phyloP scores from a whole-genome alignment of 2,888 invertebrate genomes.

The Dolomedes plantarius region DNA sequence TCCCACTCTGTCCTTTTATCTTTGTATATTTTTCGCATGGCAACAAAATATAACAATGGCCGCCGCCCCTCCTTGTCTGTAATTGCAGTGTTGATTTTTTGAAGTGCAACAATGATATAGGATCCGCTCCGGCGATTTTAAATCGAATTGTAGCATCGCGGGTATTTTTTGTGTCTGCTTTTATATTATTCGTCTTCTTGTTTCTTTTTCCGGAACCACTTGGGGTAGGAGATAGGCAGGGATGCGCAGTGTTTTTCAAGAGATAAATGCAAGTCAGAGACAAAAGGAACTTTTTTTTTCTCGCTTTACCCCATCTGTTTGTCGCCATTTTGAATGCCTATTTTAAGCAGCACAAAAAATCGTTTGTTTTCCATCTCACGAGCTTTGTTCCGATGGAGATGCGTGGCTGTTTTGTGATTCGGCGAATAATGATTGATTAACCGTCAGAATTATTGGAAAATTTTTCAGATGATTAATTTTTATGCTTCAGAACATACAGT shows the following conservation, averaged over 20 bases:
- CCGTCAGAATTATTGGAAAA: neutral
- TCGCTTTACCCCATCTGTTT: neutral
- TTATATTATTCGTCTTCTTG: neutral
- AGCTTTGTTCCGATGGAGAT: neutral
- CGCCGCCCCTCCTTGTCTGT: constrained; percentile 1
- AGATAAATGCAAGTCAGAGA: neutral
- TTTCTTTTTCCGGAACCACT: constrained; percentile 7
- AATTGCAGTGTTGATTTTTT: constrained; percentile 63
- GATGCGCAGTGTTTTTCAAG: neutral
- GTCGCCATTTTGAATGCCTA: neutral
- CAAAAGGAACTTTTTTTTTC: neutral
- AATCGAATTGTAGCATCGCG: constrained; percentile 51
- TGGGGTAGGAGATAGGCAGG: neutral
- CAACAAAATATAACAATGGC: constrained; percentile 49
- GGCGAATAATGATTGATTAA: neutral
- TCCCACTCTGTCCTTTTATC: too few species aligned
- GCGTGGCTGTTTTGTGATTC: neutral
- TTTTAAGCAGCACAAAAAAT: neutral
- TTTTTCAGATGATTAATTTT: too few species aligned
- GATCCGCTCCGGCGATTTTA: constrained; percentile 50
- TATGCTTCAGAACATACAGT: too few species aligned
- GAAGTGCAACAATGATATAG: constrained; percentile 49
- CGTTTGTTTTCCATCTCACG: neutral
- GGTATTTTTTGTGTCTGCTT: neutral
- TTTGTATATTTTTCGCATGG: constrained; percentile 21